phyloP scores from a whole-genome alignment of 2,113 vertebrate species.

The Cephalopholis sonnerati region DNA sequence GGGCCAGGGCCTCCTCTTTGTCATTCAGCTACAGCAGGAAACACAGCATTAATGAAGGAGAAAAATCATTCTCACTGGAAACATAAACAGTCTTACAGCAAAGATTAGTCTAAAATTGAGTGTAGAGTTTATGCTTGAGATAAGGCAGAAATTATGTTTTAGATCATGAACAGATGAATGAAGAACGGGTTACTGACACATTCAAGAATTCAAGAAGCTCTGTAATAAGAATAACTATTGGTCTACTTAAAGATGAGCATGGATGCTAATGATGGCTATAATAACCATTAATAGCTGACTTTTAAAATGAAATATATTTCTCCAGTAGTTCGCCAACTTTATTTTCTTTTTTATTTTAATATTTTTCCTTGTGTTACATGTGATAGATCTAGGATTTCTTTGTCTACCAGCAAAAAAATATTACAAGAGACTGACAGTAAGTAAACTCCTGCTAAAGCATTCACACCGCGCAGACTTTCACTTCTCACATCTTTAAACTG shows the following conservation, averaged over 20 bases:
- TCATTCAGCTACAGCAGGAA: constrained; percentile 88
- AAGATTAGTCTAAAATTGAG: neutral
- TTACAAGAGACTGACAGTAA: neutral
- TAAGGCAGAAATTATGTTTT: neutral
- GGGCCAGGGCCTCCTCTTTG: constrained; percentile 94
- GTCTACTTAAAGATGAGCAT: neutral
- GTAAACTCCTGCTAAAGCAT: neutral
- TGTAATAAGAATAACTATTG: neutral
- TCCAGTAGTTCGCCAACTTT: neutral
- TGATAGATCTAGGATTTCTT: neutral
- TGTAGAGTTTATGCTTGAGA: neutral
- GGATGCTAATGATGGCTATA: neutral
- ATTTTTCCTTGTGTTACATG: too few species aligned
- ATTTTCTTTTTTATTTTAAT: neutral
- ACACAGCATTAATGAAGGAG: neutral
- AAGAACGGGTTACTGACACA: neutral
- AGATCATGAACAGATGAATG: neutral
- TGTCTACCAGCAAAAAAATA: neutral
- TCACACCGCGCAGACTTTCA: neutral
- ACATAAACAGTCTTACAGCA: neutral
- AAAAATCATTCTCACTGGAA: neutral
- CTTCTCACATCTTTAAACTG: neutral
- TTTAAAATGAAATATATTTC: neutral
- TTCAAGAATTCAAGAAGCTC: neutral
- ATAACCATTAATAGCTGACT: neutral